Evolutionary conservation across 2,888 invertebrate species (phyloP).

Genomic region (Griposia aprilina): DNA sequence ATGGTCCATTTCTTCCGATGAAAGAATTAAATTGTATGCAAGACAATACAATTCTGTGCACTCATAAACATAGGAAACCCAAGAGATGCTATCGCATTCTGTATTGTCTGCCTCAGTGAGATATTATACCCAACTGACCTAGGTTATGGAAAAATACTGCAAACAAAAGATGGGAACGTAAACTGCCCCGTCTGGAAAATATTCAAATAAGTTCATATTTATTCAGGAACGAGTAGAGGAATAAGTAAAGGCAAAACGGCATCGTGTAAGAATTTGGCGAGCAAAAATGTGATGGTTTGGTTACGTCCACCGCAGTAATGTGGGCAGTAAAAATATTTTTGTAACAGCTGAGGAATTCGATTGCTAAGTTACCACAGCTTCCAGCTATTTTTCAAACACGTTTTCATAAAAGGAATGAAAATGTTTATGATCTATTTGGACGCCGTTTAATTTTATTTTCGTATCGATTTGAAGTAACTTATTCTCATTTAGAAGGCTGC

Average conservation of each 20-base stretch:
- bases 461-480: conserved; percentile 18
- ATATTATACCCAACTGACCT: conserved; percentile 57
- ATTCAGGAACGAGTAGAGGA: conserved; percentile 68
- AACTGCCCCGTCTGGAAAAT: conserved; percentile 62
- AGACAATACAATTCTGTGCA: conserved; percentile 37
- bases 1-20: conserved; percentile 6
- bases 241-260: conserved; percentile 57
- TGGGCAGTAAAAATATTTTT: conserved; percentile 67
- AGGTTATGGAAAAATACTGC: conserved; percentile 46
- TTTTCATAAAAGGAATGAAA: conserved; percentile 36
- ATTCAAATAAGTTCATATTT: conserved; percentile 72
- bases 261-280: conserved; percentile 69
- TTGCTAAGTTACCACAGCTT: conserved; percentile 40
- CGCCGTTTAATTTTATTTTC: conserved; percentile 26
- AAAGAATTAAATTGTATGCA: conserved; percentile 26
- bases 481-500: conserved; percentile 21
- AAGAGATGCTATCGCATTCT: conserved; percentile 28
- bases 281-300: conserved; percentile 71
- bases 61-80: conserved; percentile 36
- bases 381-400: conserved; percentile 22
- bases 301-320: conserved; percentile 70
- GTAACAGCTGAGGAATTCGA: conserved; percentile 40
- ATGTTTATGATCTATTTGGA: conserved; percentile 32
- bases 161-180: conserved; percentile 45
- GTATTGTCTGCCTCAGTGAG: conserved; percentile 46